Conservation (phyloP, 2,797 vertebrate species). For the Prionace glauca region DNA sequence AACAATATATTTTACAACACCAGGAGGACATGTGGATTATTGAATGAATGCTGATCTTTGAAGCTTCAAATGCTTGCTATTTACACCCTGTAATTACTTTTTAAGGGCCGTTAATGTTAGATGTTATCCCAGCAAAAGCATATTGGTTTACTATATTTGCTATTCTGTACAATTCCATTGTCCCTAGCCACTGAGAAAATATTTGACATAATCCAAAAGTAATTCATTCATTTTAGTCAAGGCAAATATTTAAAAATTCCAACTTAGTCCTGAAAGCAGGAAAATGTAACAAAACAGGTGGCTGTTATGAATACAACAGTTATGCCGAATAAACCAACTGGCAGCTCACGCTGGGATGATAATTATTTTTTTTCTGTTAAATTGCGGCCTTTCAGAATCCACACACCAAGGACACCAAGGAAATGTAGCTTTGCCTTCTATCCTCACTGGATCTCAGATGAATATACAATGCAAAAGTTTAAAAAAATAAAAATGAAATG, state of each 20-base stretch:
- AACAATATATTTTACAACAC: neutral
- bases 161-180: neutral
- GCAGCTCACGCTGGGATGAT: neutral
- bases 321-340: neutral
- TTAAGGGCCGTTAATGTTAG: slow-evolving; percentile 20
- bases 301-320: neutral
- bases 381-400: neutral
- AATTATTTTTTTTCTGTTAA: neutral
- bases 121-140: neutral
- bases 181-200: neutral
- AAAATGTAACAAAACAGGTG: neutral
- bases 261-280: slow-evolving; percentile 1
- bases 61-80: neutral
- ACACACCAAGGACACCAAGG: neutral
- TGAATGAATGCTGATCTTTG: slow-evolving; percentile 35
- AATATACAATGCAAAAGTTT: neutral
- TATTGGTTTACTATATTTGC: slow-evolving; percentile 27
- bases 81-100: slow-evolving; percentile 10
- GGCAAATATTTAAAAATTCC: neutral
- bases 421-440: neutral
- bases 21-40: neutral
- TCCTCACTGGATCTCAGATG: neutral
- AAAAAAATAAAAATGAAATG: neutral
- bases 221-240: slow-evolving; percentile 11
- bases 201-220: neutral